Evolutionary conservation across 2,888 invertebrate species (phyloP).

Genomic region (Pristionchus arcanus): DNA sequence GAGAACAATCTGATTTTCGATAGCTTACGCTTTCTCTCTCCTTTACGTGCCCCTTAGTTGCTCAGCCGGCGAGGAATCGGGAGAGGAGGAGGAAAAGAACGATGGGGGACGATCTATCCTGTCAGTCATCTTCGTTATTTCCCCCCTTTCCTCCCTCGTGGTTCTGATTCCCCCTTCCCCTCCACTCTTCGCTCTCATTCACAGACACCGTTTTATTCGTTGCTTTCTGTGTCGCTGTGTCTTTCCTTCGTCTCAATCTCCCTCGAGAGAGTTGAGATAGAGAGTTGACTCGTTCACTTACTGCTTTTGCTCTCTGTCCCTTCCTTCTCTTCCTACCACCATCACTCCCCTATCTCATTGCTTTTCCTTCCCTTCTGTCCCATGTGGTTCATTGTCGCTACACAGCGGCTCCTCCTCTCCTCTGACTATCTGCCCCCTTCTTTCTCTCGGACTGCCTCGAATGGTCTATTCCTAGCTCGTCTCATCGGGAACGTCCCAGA

Average conservation of each 20-base stretch:
- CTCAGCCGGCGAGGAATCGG: background rate
- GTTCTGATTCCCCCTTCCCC: background rate
- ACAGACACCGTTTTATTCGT: background rate
- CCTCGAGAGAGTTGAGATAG: slow-evolving; percentile 1
- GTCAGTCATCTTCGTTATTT: background rate
- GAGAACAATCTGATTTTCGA: background rate
- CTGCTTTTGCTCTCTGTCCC: slow-evolving; percentile 16
- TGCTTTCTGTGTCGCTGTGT: background rate
- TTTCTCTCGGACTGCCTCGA: background rate
- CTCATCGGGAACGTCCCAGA: background rate
- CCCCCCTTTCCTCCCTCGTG: background rate
- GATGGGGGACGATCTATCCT: background rate
- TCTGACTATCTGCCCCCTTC: background rate
- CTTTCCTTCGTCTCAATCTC: background rate
- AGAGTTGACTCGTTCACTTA: slow-evolving; percentile 43
- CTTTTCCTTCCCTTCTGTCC: background rate
- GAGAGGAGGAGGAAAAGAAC: background rate
- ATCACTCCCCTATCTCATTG: background rate
- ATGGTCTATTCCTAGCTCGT: background rate
- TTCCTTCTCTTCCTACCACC: background rate
- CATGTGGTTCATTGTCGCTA: slow-evolving; percentile 35
- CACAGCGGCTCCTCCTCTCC: background rate
- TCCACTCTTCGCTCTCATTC: background rate
- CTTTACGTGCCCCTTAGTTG: background rate
- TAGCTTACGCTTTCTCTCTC: background rate